These are phyloP conservation scores for Argyra leucocephala DNA, from an alignment of 2,888 invertebrate species.

Conservation along the genomic window DNA sequence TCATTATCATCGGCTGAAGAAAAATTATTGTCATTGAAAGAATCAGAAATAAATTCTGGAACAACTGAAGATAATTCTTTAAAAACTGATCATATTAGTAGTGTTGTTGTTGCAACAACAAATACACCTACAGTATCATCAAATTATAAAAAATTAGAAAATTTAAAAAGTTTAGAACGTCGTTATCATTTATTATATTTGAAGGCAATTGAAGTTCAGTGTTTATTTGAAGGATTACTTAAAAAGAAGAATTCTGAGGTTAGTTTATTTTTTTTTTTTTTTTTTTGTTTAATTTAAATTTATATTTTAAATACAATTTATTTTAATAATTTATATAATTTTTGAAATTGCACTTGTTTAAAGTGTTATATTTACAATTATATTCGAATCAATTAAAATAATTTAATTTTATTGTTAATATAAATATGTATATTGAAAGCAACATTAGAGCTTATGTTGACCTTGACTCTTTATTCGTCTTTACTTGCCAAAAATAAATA, in stretches of 20 bases:
- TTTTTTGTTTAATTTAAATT: too few relatives aligned
- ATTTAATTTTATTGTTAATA: too few relatives aligned
- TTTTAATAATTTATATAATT: too few relatives aligned
- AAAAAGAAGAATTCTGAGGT: slow-evolving; percentile 57
- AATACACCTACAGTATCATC: slow-evolving; percentile 28
- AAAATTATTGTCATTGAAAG: slow-evolving; percentile 18
- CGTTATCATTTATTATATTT: slow-evolving; percentile 86
- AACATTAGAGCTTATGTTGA: too few relatives aligned
- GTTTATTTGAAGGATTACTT: slow-evolving; percentile 73
- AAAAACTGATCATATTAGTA: neutral
- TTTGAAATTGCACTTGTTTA: too few relatives aligned
- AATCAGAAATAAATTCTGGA: neutral
- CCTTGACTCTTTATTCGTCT: too few relatives aligned
- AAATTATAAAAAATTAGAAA: slow-evolving; percentile 36
- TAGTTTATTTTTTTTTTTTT: too few relatives aligned
- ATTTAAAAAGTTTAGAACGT: slow-evolving; percentile 58
- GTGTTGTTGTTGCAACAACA: neutral
- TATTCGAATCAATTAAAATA: too few relatives aligned
- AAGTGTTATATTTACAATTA: too few relatives aligned
- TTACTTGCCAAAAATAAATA: too few relatives aligned
- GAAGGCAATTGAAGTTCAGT: slow-evolving; percentile 84
- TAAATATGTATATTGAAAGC: too few relatives aligned
- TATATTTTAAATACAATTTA: too few relatives aligned
- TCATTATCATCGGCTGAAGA: slow-evolving; percentile 32
- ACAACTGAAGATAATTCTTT: neutral